Evolutionary conservation across 2,888 invertebrate species (phyloP).

Genomic region (Trichogramma evanescens): DNA sequence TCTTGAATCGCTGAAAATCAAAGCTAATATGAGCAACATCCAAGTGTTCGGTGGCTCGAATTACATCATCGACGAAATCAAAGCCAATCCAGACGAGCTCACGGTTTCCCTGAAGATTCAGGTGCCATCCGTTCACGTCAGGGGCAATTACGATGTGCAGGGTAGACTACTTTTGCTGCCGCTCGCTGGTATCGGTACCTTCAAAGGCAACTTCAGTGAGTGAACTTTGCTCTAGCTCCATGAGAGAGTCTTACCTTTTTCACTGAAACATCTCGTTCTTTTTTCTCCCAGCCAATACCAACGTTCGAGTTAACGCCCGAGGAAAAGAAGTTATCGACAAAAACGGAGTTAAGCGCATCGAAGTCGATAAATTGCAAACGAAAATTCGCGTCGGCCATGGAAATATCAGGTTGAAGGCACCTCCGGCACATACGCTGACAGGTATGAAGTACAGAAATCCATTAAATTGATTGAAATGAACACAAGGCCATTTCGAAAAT

Average conservation of each 20-base stretch:
- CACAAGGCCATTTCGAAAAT: too few relatives aligned
- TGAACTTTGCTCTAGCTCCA: slow-evolving; percentile 18
- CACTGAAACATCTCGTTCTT: not conserved
- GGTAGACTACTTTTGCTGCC: slow-evolving; percentile 51
- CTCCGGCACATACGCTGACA: slow-evolving; percentile 32
- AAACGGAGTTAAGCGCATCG: slow-evolving; percentile 57
- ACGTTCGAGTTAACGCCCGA: slow-evolving; percentile 54
- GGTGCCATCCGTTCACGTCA: slow-evolving; percentile 48
- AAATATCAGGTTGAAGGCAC: slow-evolving; percentile 52
- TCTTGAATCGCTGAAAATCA: slow-evolving; percentile 62
- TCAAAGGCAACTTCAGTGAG: slow-evolving; percentile 55
- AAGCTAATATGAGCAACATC: slow-evolving; percentile 63
- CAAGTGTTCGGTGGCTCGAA: slow-evolving; percentile 60
- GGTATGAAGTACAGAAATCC: slow-evolving; percentile 25
- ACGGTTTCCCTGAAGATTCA: slow-evolving; percentile 46
- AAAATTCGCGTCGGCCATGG: slow-evolving; percentile 60
- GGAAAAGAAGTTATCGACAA: slow-evolving; percentile 53
- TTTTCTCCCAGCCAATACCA: slow-evolving; percentile 52
- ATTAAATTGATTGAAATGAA: too few relatives aligned
- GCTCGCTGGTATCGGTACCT: slow-evolving; percentile 50
- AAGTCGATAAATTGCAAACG: slow-evolving; percentile 55
- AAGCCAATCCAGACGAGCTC: slow-evolving; percentile 48
- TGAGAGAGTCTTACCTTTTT: not conserved
- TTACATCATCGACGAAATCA: slow-evolving; percentile 54
- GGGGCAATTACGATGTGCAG: slow-evolving; percentile 52